Base-by-base conservation (phyloP, 2,113 vertebrate species). In the Loxodonta africana region DNA sequence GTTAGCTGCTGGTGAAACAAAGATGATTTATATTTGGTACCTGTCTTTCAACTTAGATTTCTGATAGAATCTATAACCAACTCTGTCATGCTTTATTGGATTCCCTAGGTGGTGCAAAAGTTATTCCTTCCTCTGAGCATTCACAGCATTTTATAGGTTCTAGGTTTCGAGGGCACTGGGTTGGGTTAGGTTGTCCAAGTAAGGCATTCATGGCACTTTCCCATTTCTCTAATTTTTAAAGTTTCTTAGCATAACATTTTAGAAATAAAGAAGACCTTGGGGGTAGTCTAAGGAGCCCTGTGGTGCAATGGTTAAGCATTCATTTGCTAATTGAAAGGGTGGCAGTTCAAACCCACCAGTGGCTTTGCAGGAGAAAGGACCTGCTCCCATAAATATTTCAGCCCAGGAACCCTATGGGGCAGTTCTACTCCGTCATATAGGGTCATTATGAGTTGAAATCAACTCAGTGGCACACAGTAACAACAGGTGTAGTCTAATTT, bases 211-310 rank as follows among this genome's bases (percentile, higher is more conserved):
- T 33, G 28, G 28, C 14, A 74, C n/a, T 25, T 94, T 86, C n/a
- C n/a, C 46, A 69, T 73, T 84, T 81, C 21, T 95, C 21, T 65
- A 33, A 73, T 62, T 53, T 44, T 37, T 92, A 48, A 48, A 65
- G 3, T 67, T 93, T 95, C 63, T 87, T 95, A 48, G 46, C n/a
- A 62, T 89, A 94, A 65, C 23, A 25, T 63, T 88, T 83, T 87
- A 92, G 26, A 81, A 15, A 82, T 73, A 60, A 83, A 80, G 18
- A 65, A 85, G 82, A 26, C 21, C n/a, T 92, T 80, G 26, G 80
- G 9, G 17, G 12, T 87, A 46, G 46, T 80, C 9, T 84, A 80
- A 93, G 76, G 28, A 37, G 37, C 6, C n/a, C n/a, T 41, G 71
- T 74, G 37, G 71, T 23, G 4, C 71, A 74, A 9, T 74, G n/a